phyloP scores from a whole-genome alignment of 2,888 invertebrate genomes.

The Dimorphilus gyrociliatus region DNA sequence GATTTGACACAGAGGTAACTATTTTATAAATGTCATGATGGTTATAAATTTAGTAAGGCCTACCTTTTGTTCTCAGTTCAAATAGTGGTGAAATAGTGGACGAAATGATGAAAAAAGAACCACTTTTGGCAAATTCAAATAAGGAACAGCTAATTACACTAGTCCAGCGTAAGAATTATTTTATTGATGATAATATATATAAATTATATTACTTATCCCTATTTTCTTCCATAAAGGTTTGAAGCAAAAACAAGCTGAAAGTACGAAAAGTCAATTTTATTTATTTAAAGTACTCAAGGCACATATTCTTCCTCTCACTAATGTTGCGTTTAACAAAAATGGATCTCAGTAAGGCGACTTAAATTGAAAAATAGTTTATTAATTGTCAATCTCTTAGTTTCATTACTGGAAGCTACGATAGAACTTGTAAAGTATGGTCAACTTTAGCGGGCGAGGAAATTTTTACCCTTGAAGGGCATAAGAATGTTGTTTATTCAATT shows the following conservation, averaged over 20 bases:
- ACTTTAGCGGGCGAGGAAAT: conserved; percentile 52
- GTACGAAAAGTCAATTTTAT: neutral
- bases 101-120: conserved; percentile 33
- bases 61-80: conserved; percentile 19
- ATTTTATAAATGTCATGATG: neutral
- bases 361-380: too few relatives aligned
- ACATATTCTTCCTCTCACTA: conserved; percentile 37
- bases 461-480: conserved; percentile 54
- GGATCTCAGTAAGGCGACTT: conserved; percentile 29
- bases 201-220: too few relatives aligned
- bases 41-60: too few relatives aligned
- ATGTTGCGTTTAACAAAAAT: conserved; percentile 38
- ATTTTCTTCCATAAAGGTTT: neutral
- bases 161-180: conserved; percentile 29
- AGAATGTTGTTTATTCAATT: conserved; percentile 64
- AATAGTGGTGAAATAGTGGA: conserved; percentile 34
- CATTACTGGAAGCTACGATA: conserved; percentile 64
- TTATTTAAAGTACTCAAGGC: conserved; percentile 29
- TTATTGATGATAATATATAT: too few relatives aligned
- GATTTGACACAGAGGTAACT: conserved; percentile 34
- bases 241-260: neutral
- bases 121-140: conserved; percentile 33
- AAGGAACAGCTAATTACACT: conserved; percentile 34
- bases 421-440: conserved; percentile 65
- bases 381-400: too few relatives aligned